These are phyloP conservation scores for Heterocephalus glaber DNA, from an alignment of 2,113 vertebrate genomes.

Conservation along the genomic window DNA sequence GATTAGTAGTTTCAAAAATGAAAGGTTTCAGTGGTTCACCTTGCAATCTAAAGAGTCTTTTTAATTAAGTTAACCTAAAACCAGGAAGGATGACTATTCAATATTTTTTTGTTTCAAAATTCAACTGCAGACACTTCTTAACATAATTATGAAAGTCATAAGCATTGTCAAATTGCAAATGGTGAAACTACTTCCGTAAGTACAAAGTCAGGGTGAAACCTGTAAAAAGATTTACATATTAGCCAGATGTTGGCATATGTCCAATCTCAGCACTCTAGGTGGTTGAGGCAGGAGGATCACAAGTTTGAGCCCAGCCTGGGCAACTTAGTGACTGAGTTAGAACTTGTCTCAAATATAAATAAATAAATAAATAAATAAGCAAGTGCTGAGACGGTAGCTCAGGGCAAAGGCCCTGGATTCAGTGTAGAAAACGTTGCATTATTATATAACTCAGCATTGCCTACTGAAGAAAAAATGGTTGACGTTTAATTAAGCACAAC, in stretches of 20 bases:
- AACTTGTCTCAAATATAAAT: not conserved
- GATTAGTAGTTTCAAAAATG: not conserved
- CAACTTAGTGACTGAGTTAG: not conserved
- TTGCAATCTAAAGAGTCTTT: not conserved
- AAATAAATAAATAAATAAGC: not conserved
- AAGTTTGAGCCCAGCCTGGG: not conserved
- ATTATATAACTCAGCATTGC: not conserved
- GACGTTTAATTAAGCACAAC: not conserved
- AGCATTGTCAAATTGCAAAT: not conserved
- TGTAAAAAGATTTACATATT: not conserved
- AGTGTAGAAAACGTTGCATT: not conserved
- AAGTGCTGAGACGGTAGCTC: not conserved
- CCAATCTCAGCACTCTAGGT: not conserved
- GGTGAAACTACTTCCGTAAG: not conserved
- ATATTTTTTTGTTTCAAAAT: slow-evolving; percentile 9
- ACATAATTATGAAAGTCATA: not conserved
- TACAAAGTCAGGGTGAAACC: not conserved
- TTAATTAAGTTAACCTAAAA: not conserved
- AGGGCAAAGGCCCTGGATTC: not conserved
- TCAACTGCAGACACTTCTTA: not conserved
- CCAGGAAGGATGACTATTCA: not conserved
- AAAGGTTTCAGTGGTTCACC: not conserved
- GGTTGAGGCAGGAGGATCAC: not conserved
- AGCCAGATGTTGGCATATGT: not conserved
- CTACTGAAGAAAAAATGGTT: not conserved